These are phyloP conservation scores for Torymus aiolomorphi DNA, from an alignment of 2,888 invertebrate species.

Conservation along the genomic window DNA sequence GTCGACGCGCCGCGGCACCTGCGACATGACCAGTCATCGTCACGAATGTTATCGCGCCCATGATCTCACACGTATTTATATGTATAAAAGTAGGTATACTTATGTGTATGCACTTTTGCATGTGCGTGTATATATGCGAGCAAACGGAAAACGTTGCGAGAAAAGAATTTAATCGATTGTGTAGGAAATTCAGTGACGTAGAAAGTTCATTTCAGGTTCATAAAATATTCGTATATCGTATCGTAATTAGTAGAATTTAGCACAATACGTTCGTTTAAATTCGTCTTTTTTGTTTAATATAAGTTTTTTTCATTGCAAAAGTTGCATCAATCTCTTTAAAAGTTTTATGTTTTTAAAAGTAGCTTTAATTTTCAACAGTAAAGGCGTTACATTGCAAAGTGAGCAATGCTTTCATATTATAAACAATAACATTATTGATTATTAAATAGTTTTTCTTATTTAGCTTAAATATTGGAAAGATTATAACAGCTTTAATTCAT, in stretches of 20 bases:
- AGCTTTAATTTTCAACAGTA: slow-evolving; percentile 18
- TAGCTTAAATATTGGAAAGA: slow-evolving; percentile 32
- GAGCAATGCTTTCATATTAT: slow-evolving; percentile 13
- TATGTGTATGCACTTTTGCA: slow-evolving; percentile 33
- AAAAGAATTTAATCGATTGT: slow-evolving; percentile 57
- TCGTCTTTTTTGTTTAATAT: not conserved
- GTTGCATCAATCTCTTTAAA: slow-evolving; percentile 2
- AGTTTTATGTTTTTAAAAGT: slow-evolving; percentile 28
- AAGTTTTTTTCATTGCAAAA: slow-evolving; percentile 9
- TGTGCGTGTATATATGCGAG: slow-evolving; percentile 51
- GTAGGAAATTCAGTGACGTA: slow-evolving; percentile 51
- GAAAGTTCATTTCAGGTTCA: slow-evolving; percentile 6
- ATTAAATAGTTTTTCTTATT: slow-evolving; percentile 20
- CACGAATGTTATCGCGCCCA: slow-evolving; percentile 30
- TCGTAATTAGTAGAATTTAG: slow-evolving; percentile 16
- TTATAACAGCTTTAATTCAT: slow-evolving; percentile 34
- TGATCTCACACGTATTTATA: slow-evolving; percentile 9
- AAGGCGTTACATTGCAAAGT: slow-evolving; percentile 22
- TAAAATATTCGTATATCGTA: slow-evolving; percentile 30
- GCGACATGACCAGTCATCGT: slow-evolving; percentile 11
- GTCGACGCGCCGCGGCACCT: slow-evolving; percentile 22
- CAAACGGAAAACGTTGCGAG: slow-evolving; percentile 49
- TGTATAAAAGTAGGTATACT: not conserved
- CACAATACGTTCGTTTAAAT: slow-evolving; percentile 11
- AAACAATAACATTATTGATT: slow-evolving; percentile 33